Evolutionary conservation across 2,888 invertebrate species (phyloP).

Genomic region (Hesperia comma): DNA sequence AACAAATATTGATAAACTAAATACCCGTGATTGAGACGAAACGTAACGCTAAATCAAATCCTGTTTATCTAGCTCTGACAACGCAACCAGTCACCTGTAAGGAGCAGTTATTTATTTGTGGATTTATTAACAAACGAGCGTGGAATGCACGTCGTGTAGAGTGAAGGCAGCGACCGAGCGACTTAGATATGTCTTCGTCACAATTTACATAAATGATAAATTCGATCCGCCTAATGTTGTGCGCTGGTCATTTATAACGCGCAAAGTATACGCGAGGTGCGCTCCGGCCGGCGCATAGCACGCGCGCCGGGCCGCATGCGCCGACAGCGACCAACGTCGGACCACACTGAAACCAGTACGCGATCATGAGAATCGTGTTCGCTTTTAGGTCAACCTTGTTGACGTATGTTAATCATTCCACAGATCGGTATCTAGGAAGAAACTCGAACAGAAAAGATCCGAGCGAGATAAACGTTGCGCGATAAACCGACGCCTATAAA

Average conservation of each 20-base stretch:
- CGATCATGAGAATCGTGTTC: conserved; percentile 52
- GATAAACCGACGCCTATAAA: conserved; percentile 8
- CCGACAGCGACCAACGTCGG: conserved; percentile 67
- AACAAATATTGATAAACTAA: neutral
- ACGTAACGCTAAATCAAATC: conserved; percentile 10
- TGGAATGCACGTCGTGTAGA: conserved; percentile 78
- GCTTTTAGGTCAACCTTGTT: conserved; percentile 68
- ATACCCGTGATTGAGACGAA: conserved; percentile 2
- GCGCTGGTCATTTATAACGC: conserved; percentile 79
- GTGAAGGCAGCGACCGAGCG: conserved; percentile 69
- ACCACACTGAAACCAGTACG: conserved; percentile 70
- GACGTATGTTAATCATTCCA: conserved; percentile 68
- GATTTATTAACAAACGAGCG: conserved; percentile 65
- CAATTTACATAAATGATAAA: conserved; percentile 84
- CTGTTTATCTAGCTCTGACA: conserved; percentile 17
- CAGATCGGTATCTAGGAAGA: conserved; percentile 58
- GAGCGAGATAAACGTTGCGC: conserved; percentile 9
- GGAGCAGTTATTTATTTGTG: conserved; percentile 59
- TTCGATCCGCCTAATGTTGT: conserved; percentile 80
- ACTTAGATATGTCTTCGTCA: conserved; percentile 83
- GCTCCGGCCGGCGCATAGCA: conserved; percentile 70
- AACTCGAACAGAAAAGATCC: conserved; percentile 18
- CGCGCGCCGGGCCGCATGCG: conserved; percentile 73
- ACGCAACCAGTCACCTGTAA: conserved; percentile 47
- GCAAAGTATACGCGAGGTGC: conserved; percentile 63